Conservation (phyloP, 2,888 invertebrate genomes). For the Ormyrus labotus region DNA sequence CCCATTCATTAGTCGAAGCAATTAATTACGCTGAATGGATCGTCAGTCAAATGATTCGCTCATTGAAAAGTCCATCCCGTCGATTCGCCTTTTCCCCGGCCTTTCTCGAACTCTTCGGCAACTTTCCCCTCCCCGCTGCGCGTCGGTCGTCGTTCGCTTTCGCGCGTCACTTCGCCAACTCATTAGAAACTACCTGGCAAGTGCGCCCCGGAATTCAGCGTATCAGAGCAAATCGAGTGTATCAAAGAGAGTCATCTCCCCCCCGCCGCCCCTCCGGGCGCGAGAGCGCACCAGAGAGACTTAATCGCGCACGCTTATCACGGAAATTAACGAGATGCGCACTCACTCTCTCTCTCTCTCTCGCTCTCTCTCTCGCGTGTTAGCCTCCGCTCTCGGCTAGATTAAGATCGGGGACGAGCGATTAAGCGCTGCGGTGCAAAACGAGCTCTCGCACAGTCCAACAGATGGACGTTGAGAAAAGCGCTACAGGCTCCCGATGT, state of each 20-base stretch:
- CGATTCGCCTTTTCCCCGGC: no score
- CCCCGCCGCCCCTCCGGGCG: not conserved
- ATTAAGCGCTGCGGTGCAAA: slow-evolving; percentile 21
- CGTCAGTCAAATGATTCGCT: no score
- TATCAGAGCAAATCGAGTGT: slow-evolving; percentile 50
- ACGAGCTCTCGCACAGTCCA: not conserved
- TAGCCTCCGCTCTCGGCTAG: not conserved
- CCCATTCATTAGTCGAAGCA: no score
- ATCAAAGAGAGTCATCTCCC: slow-evolving; percentile 44
- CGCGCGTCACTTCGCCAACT: slow-evolving; percentile 31
- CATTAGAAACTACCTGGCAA: slow-evolving; percentile 43
- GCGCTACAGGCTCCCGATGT: not conserved
- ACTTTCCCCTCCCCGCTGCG: not conserved
- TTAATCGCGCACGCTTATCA: slow-evolving; percentile 47
- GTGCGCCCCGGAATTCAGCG: slow-evolving; percentile 34
- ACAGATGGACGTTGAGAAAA: slow-evolving; percentile 24
- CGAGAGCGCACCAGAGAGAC: not conserved
- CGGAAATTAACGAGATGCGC: slow-evolving; percentile 47
- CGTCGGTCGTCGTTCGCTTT: no score
- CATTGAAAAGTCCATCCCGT: no score
- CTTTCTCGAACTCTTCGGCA: not conserved
- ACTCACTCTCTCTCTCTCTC: not conserved
- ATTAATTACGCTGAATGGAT: no score
- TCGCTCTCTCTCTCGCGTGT: not conserved
- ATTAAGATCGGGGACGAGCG: slow-evolving; percentile 41